Evolutionary conservation across 2,113 vertebrate genomes (phyloP).

Genomic region (Noturus placidus): DNA sequence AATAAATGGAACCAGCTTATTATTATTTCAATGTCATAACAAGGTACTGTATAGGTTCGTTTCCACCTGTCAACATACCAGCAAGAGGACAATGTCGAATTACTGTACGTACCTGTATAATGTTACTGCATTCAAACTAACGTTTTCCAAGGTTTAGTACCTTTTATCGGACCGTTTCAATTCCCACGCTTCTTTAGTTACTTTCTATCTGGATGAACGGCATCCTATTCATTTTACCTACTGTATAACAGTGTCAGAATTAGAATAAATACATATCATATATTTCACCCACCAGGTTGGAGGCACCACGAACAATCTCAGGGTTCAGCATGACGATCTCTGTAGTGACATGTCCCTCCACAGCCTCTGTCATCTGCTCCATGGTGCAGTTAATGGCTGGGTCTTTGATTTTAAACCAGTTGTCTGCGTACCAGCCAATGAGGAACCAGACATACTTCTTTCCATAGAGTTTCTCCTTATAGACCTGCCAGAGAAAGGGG

Average conservation of each 20-base stretch:
- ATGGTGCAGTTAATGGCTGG: constrained; percentile 92
- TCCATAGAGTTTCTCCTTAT: constrained; percentile 93
- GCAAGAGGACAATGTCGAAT: not conserved
- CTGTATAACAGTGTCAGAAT: not conserved
- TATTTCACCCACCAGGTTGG: constrained; percentile 83
- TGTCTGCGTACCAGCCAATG: constrained; percentile 96
- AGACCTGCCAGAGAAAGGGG: constrained; percentile 74
- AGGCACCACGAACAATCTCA: constrained; percentile 88
- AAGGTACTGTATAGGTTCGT: not conserved
- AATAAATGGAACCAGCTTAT: not conserved
- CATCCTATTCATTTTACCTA: not conserved
- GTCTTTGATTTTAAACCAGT: constrained; percentile 95
- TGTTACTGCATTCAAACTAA: not conserved
- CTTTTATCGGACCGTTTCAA: not conserved
- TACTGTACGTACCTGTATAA: not conserved
- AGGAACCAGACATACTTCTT: constrained; percentile 97
- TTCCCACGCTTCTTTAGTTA: not conserved
- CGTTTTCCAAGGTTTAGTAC: not conserved
- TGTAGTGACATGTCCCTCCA: constrained; percentile 93
- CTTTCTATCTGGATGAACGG: not conserved
- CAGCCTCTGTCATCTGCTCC: constrained; percentile 92
- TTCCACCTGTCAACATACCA: not conserved
- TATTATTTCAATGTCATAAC: not conserved
- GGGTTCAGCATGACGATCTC: constrained; percentile 98
- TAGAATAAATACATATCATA: not conserved